phyloP scores from a whole-genome alignment of 1,140 invertebrate species.

The Macrocentrus cingulum region DNA sequence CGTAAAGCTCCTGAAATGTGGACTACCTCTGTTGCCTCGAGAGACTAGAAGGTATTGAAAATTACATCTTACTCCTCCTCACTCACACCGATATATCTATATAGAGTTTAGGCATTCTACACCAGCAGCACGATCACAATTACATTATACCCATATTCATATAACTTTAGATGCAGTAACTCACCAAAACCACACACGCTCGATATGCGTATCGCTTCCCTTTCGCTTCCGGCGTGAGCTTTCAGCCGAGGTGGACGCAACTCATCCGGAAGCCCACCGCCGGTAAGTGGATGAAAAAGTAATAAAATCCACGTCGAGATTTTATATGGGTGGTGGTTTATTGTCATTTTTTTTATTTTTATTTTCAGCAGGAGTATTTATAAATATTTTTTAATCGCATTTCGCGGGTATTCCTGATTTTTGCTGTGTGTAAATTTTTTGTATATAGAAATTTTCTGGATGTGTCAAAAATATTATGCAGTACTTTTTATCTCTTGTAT shows the following conservation, averaged over 20 bases:
- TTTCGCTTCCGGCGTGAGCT: slow-evolving; percentile 24
- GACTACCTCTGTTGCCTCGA: slow-evolving; percentile 46
- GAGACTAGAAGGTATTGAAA: slow-evolving; percentile 55
- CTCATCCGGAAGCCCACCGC: slow-evolving; percentile 15
- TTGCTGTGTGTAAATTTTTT: too few species aligned
- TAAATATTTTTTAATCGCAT: too few species aligned
- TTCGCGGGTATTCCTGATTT: too few species aligned
- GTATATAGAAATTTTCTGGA: too few species aligned
- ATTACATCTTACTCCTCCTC: slow-evolving; percentile 53
- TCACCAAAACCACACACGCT: slow-evolving; percentile 6
- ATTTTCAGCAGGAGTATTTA: background rate
- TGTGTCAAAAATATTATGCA: too few species aligned
- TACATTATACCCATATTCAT: background rate
- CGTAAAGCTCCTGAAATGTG: slow-evolving; percentile 55
- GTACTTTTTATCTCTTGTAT: too few species aligned
- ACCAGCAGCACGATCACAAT: background rate
- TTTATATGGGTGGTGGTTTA: background rate
- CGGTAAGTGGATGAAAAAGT: slow-evolving; percentile 27
- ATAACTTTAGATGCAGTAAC: background rate
- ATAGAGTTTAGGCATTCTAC: slow-evolving; percentile 14
- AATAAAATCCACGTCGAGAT: slow-evolving; percentile 8
- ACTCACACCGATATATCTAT: slow-evolving; percentile 10
- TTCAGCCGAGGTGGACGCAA: slow-evolving; percentile 5
- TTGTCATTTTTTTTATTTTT: background rate
- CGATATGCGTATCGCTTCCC: slow-evolving; percentile 14